These are phyloP conservation scores for Brachymystax lenok DNA, from an alignment of 2,797 vertebrate genomes.

Conservation along the genomic window DNA sequence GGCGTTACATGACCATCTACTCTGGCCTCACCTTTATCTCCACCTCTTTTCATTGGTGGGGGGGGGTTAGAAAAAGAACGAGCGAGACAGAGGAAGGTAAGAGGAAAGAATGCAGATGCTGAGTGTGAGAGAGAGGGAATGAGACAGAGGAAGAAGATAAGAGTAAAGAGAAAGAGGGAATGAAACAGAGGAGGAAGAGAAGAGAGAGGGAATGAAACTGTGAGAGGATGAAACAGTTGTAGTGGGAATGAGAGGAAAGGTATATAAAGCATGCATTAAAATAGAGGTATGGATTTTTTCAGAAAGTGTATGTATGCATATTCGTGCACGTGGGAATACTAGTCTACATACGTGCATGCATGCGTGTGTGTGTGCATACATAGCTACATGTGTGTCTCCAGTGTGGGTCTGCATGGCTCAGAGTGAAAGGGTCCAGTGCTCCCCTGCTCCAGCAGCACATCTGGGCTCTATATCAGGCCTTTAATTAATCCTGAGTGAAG, in stretches of 20 bases:
- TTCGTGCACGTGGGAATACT: not conserved
- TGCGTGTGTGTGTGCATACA: conserved; percentile 36
- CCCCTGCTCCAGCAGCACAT: conserved; percentile 88
- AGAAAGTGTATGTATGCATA: conserved; percentile 19
- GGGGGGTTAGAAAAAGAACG: not conserved
- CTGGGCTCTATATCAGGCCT: conserved; percentile 99
- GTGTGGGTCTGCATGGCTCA: not conserved
- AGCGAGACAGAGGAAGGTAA: not conserved
- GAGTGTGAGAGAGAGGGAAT: not conserved
- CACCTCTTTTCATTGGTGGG: not conserved
- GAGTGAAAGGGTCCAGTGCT: conserved; percentile 78
- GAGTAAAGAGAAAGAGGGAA: not conserved
- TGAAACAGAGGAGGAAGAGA: not conserved
- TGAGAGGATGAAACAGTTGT: not conserved
- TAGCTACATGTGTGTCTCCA: conserved; percentile 65
- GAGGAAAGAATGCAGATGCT: not conserved
- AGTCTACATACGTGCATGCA: not conserved
- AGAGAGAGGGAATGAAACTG: conserved; percentile 5
- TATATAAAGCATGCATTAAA: conserved; percentile 35
- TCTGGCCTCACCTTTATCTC: conserved; percentile 17
- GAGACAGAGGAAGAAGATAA: conserved; percentile 25
- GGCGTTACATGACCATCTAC: not conserved
- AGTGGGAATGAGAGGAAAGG: conserved; percentile 56
- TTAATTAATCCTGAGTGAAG: conserved; percentile 99
- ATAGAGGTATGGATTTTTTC: conserved; percentile 8